These are phyloP conservation scores for Ochropleura leucogaster DNA, from an alignment of 2,888 invertebrate species.

Conservation along the genomic window DNA sequence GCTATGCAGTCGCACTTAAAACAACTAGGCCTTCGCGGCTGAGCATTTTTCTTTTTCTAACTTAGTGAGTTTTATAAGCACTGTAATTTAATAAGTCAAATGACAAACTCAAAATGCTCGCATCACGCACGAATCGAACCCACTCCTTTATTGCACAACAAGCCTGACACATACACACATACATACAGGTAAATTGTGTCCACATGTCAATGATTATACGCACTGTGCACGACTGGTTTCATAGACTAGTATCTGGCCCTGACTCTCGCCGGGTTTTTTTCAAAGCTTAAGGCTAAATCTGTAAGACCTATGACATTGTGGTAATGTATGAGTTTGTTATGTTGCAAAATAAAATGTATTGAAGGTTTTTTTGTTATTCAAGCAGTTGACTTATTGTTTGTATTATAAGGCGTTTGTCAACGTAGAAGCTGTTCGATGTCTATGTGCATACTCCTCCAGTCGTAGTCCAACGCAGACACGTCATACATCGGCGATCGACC, in stretches of 20 bases:
- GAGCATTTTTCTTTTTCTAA: too few relatives aligned
- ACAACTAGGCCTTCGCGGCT: too few relatives aligned
- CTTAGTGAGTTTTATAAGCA: too few relatives aligned
- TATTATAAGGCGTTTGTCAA: too few relatives aligned
- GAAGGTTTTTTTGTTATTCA: not conserved
- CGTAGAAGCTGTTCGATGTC: too few relatives aligned
- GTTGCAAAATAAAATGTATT: conserved; percentile 10
- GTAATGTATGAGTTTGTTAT: conserved; percentile 21
- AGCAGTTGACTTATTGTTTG: not conserved
- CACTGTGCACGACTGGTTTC: conserved; percentile 35
- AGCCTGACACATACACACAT: conserved; percentile 18
- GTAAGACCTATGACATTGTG: conserved; percentile 49
- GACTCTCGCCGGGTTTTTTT: conserved; percentile 46
- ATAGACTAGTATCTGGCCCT: conserved; percentile 42
- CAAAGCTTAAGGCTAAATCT: conserved; percentile 39
- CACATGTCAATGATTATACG: conserved; percentile 45
- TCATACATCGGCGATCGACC: too few relatives aligned
- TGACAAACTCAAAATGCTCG: conserved; percentile 32
- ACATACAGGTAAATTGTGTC: conserved; percentile 26
- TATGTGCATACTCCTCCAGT: too few relatives aligned
- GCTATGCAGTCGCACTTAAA: too few relatives aligned
- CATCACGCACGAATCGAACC: conserved; percentile 27
- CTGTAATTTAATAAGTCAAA: not conserved
- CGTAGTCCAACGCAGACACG: too few relatives aligned
- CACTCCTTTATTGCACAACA: conserved; percentile 45